Conservation (phyloP, 2,888 invertebrate species). For the Acanthosoma haemorrhoidale region DNA sequence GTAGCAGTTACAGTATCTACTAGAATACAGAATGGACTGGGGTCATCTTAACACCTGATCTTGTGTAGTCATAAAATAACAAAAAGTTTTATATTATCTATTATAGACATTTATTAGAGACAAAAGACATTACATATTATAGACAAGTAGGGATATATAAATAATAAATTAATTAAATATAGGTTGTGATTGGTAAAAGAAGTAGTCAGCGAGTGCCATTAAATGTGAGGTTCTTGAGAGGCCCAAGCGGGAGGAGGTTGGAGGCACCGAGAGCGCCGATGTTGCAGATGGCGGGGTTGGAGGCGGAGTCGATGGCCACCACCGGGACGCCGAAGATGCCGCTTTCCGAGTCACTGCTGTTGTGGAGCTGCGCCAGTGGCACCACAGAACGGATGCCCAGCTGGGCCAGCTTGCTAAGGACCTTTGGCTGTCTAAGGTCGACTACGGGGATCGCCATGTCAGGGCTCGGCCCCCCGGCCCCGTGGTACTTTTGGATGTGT, state of each 20-base stretch:
- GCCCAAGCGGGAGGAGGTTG: neutral
- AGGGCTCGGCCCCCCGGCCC: constrained; percentile 48
- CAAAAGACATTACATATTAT: no score
- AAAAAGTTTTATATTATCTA: no score
- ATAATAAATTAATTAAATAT: no score
- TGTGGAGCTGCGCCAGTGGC: constrained; percentile 61
- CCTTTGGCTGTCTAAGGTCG: constrained; percentile 63
- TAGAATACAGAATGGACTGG: no score
- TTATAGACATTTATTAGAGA: no score
- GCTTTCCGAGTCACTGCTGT: constrained; percentile 47
- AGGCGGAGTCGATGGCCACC: constrained; percentile 59
- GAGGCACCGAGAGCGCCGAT: constrained; percentile 44
- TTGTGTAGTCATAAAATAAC: no score
- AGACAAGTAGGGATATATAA: no score
- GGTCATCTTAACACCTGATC: no score
- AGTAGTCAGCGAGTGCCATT: neutral
- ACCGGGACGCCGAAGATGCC: constrained; percentile 67
- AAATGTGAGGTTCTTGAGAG: neutral
- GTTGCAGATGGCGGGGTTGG: constrained; percentile 55
- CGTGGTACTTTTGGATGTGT: constrained; percentile 61
- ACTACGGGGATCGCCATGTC: constrained; percentile 69
- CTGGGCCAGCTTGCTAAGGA: constrained; percentile 56
- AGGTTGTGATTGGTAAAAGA: no score
- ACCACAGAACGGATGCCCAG: constrained; percentile 70
- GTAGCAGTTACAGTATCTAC: no score